Evolutionary conservation across 2,113 vertebrate species (phyloP), one percentile per base, ranked within the genome.

Genomic region (Xenopus laevis): DNA sequence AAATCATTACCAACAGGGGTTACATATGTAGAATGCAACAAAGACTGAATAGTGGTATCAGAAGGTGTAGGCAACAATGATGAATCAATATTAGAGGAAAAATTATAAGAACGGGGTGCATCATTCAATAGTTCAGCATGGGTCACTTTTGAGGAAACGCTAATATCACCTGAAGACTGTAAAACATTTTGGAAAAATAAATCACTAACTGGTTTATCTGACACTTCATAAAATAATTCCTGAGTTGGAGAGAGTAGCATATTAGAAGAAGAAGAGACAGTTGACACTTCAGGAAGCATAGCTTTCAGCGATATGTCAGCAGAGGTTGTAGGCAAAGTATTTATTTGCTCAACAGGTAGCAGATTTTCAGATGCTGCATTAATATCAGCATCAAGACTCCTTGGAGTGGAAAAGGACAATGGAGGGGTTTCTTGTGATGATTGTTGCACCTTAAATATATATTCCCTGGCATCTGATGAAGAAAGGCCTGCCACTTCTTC

Each of bases 191-290:
- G 88, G 78, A 84, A 88, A 74, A 87, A 79, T 7, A 61, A 74
- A 87, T 90, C 87, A 0, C 88, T 85, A 84, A 62, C 83, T 84
- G 89, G 78, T 77, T 85, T 62, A 87, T 86, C 79, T 70, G 89
- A 82, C 74, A 84, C 78, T 79, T 88, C 88, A 76, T 80, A 62
- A 84, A 82, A 74, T 58, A 84, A 80, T 3, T 59, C 78, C 71
- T 85, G 86, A 79, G 86, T 86, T 45, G 89, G 87, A 82, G 86
- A 79, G 79, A 78, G 67, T 12, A 87, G 83, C 30, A 52, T 79
- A 81, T 88, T 83, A 77, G 82, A 87, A 89, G 83, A 86, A 89
- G 87, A 81, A 83, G 83, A 83, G 81, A 79, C 77, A 87, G 87
- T 82, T 80, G 89, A 82, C 79, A 70, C 84, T 79, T 84, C 81